phyloP scores from a whole-genome alignment of 2,888 invertebrate species.

The Zhuqinia jingwanae region DNA sequence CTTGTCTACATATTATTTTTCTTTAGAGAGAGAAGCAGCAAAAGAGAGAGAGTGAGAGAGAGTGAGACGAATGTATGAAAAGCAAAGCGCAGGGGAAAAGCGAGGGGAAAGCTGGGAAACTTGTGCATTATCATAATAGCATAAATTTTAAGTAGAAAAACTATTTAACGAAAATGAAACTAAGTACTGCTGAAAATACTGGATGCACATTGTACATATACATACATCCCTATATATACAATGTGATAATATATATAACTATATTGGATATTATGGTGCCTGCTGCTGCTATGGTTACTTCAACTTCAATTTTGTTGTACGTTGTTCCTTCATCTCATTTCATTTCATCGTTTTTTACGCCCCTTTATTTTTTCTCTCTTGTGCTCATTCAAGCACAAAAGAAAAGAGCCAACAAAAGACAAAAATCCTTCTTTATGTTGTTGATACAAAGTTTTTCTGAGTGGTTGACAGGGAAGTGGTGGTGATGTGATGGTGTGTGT shows the following conservation, averaged over 20 bases:
- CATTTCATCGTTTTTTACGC: constrained; percentile 40
- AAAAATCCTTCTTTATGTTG: constrained; percentile 58
- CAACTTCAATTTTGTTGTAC: background rate
- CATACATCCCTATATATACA: background rate
- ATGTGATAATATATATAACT: no score
- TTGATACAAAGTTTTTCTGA: constrained; percentile 56
- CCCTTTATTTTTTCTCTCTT: constrained; percentile 17
- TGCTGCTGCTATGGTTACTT: background rate
- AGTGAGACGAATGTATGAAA: background rate
- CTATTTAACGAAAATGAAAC: constrained; percentile 33
- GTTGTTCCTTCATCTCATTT: constrained; percentile 13
- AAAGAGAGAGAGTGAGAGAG: background rate
- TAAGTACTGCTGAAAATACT: background rate
- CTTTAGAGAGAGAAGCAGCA: background rate
- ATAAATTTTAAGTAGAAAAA: constrained; percentile 49
- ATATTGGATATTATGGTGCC: no score
- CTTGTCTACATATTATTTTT: background rate
- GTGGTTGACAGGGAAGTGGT: constrained; percentile 29
- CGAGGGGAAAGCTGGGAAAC: constrained; percentile 51
- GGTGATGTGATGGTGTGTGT: constrained; percentile 52
- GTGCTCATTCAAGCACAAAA: constrained; percentile 36
- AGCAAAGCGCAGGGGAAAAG: constrained; percentile 26
- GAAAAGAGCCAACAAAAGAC: constrained; percentile 67
- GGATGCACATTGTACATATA: no score
- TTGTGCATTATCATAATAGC: constrained; percentile 59